Base-by-base conservation (phyloP, 2,888 invertebrate species). In the Actias luna region DNA sequence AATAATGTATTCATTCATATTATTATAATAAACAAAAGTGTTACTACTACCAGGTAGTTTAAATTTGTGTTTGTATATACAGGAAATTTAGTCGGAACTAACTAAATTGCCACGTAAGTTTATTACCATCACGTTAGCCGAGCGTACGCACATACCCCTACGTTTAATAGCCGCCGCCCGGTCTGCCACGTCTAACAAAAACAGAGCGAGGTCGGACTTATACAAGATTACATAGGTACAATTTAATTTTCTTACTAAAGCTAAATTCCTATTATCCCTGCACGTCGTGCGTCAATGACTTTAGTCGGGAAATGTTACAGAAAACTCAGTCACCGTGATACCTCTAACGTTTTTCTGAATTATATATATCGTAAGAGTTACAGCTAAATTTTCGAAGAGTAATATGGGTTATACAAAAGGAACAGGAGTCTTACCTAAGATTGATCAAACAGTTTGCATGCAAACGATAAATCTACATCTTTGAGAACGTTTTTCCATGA, bases 251-350 rank as follows among this genome's bases (percentile, higher is more conserved):
- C 50, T 46, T 25, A 58, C 33, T 35, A 46, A 55, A 57, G 5
- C 18, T 59, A 63, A 59, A 39, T 55, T 46, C 67, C 74, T 66
- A 75, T 80, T 75, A 77, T 68, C 66, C 64, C 60, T 29, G 72
- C 39, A 77, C 79, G 79, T 79, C 79, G 58, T 22, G 62, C 50
- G 55, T 36, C 62, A 52, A 59, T 60, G 61, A 61, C 64, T 63
- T 59, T 63, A 60, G 63, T 61, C 58, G 25, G 67, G 65, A 55
- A 61, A 66, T 68, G 68, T 67, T 65, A 63, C 58, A 65, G 59
- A 61, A 65, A 67, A 61, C 63, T 31, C 35, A 39, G 25, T 55
- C n/a, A 52, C 36, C 55, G 39, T 57, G 36, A 61, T 55, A 52
- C 36, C 36, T 29, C 29, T 29, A n/a, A 46, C 35, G 55, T 35